Base-by-base conservation (phyloP, 2,113 vertebrate genomes). In the Zosterops lateralis region DNA sequence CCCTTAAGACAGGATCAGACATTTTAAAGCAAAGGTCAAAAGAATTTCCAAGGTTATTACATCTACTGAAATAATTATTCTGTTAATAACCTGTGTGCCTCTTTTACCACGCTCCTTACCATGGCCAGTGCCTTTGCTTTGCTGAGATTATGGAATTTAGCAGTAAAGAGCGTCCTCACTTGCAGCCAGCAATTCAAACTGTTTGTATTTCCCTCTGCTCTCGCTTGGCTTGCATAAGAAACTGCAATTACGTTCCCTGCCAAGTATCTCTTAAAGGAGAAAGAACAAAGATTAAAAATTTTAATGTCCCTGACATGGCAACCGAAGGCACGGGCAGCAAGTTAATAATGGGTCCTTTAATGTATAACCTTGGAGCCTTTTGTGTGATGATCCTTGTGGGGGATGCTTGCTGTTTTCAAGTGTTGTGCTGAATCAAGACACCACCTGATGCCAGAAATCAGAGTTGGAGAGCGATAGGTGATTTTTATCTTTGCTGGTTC, bases 181-280 rank as follows among this genome's bases (percentile, higher is more conserved):
- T 62, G 60, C 25, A 86, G 44, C 10, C 32, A 24, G 8, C 44
- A 12, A 2, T 72, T 83, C 18, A 44, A 89, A 38, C 14, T 29
- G 3, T 44, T 64, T 56, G 3, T 29, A 7, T 75, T 68, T 79
- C 45, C 9, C 45, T 62, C 54, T 68, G 36, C 54, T 67, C 32
- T 40, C 12, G 29, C 56, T 62, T 8, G n/a, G 22, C 50, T n/a
- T 44, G 28, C 22, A 8, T 6, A n/a, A 62, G 92, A 40, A 94
- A 61, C 17, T 26, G 53, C 13, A 36, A 74, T 72, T 58, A 51
- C 1, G 3, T 80, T 93, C 87, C 85, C 67, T 71, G 51, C 73
- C 62, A 77, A 68, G 45, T 72, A 58, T 78, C 48, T 84, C 72
- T 71, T 84, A 62, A 83, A 51, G 47, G 53, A 45, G 78, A 74